A percentile compares a stretch with the other conserved stretches of the same genome.
Conservation (phyloP, 2,113 vertebrate species). For the Mola mola region DNA sequence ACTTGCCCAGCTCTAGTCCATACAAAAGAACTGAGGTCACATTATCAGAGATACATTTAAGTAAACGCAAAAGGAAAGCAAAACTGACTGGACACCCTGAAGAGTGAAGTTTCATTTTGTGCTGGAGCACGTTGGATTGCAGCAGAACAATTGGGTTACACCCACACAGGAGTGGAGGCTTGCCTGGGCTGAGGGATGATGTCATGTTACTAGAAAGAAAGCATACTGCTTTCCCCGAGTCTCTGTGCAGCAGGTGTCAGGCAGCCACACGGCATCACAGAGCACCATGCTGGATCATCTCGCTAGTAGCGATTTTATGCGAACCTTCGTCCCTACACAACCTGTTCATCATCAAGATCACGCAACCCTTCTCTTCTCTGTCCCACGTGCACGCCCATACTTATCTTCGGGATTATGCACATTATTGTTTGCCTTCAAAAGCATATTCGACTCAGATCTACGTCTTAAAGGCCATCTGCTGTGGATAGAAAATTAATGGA, state of each 20-base stretch:
- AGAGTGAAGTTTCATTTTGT: constrained; percentile 10
- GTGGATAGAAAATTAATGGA: constrained; percentile 31
- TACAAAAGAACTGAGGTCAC: background rate
- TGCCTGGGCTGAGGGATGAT: constrained; percentile 46
- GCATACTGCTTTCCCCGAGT: constrained; percentile 40
- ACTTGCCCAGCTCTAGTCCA: too few relatives aligned
- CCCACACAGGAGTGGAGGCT: constrained; percentile 45
- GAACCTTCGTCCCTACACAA: constrained; percentile 17
- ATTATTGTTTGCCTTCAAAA: constrained; percentile 45
- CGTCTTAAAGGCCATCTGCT: constrained; percentile 57
- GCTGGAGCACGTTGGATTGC: constrained; percentile 25
- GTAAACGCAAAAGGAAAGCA: background rate
- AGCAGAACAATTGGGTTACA: constrained; percentile 31
- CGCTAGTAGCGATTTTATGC: constrained; percentile 51
- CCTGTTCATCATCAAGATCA: constrained; percentile 10
- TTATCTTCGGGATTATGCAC: constrained; percentile 47
- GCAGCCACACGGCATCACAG: constrained; percentile 30
- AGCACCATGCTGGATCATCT: constrained; percentile 37
- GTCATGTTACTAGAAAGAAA: constrained; percentile 57
- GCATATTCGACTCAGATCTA: constrained; percentile 44
- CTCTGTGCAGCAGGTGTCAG: constrained; percentile 62
- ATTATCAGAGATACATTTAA: background rate
- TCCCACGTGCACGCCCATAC: constrained; percentile 3
- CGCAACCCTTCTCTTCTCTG: background rate
- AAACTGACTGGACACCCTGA: background rate